Percentiles rank a stretch among this genome's conserved stretches.
phyloP scores from a whole-genome alignment of 2,113 vertebrate species.

The Monarcha castaneiventris region DNA sequence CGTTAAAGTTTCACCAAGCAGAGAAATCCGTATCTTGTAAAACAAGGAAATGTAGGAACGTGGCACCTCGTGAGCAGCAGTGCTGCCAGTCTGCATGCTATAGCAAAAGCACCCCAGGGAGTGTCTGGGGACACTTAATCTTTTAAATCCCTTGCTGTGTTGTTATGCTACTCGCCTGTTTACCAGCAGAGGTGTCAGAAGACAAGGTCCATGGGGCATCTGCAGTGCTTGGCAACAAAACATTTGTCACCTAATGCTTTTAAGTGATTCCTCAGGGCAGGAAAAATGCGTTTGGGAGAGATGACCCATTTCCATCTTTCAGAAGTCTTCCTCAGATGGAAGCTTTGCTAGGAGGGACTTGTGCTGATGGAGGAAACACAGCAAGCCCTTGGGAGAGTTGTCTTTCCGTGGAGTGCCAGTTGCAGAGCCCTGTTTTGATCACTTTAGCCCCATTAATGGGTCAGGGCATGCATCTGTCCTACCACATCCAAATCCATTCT shows the following conservation, averaged over 20 bases:
- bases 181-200: slow-evolving; percentile 12
- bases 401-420: background rate
- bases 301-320: background rate
- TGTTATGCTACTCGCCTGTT: background rate
- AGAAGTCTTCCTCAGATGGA: background rate
- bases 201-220: background rate
- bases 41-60: background rate
- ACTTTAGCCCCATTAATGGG: background rate
- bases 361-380: background rate
- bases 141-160: slow-evolving; percentile 38
- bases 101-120: background rate
- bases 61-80: background rate
- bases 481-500: accelerated
- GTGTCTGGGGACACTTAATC: slow-evolving; percentile 4
- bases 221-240: background rate
- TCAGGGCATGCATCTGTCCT: background rate
- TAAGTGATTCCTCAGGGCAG: background rate
- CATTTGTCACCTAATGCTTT: slow-evolving; percentile 28
- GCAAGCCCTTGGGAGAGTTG: background rate
- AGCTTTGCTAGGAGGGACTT: background rate
- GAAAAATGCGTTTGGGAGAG: background rate
- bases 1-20: slow-evolving; percentile 14
- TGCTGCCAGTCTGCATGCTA: background rate
- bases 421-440: background rate
- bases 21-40: slow-evolving; percentile 19